Evolutionary conservation across 1,140 invertebrate species (phyloP).

Genomic region (Chionoecetes opilio): DNA sequence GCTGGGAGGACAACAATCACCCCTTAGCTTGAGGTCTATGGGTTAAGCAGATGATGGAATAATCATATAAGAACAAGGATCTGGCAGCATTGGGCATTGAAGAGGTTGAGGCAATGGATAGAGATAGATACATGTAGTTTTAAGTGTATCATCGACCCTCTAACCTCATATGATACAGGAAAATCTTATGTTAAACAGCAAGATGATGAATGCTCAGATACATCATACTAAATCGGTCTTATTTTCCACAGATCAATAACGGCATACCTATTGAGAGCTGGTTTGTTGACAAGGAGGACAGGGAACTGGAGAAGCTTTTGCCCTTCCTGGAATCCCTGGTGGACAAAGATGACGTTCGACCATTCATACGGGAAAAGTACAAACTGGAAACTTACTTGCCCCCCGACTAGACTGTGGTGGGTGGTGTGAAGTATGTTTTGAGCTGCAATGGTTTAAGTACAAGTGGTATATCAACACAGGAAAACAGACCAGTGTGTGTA

Average conservation of each 20-base stretch:
- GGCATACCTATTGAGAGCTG: conserved; percentile 99
- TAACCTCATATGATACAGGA: too few relatives aligned
- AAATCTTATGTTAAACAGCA: too few relatives aligned
- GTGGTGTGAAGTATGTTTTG: conserved; percentile 2
- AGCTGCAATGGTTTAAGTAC: conserved; percentile 9
- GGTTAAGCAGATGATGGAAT: too few relatives aligned
- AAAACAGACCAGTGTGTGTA: conserved; percentile 38
- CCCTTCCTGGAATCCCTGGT: conserved; percentile 92
- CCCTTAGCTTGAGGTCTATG: too few relatives aligned
- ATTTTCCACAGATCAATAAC: conserved; percentile 91
- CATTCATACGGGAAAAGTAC: conserved; percentile 94
- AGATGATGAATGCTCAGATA: too few relatives aligned
- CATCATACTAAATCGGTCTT: too few relatives aligned
- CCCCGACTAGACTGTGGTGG: conserved; percentile 87
- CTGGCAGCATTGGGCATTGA: too few relatives aligned
- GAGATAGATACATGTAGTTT: too few relatives aligned
- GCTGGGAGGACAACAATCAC: too few relatives aligned
- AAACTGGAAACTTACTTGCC: conserved; percentile 94
- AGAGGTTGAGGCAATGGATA: too few relatives aligned
- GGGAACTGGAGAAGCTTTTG: conserved; percentile 95
- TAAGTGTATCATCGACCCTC: too few relatives aligned
- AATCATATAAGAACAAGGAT: too few relatives aligned
- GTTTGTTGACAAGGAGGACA: conserved; percentile 96
- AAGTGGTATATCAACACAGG: conserved; percentile 37
- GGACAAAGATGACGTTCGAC: conserved; percentile 96